A percentile compares a stretch with the other conserved stretches of the same genome.
These are phyloP conservation scores for Lindbergichthys nudifrons DNA, from an alignment of 2,797 vertebrate species.

Conservation along the genomic window DNA sequence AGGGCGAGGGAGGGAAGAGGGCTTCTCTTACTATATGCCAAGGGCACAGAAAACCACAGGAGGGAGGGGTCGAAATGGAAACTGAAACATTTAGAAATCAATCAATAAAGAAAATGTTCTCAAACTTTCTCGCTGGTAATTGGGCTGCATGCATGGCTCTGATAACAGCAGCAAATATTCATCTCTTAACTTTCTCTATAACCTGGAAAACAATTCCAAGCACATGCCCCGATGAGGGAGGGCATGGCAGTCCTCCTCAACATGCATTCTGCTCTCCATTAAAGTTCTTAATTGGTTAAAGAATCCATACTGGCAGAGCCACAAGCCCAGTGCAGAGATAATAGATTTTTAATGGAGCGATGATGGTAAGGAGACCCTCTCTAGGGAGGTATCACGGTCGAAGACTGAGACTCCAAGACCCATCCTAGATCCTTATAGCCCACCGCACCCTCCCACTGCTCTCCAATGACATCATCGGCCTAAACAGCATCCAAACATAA, in stretches of 20 bases:
- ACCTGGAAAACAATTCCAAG: conserved; percentile 21
- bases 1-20: conserved; percentile 24
- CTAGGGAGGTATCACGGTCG: conserved; percentile 77
- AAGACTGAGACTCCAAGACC: conserved; percentile 75
- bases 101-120: conserved; percentile 38
- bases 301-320: conserved; percentile 80
- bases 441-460: conserved; percentile 56
- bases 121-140: neutral
- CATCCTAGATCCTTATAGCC: conserved; percentile 71
- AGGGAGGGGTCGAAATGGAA: conserved; percentile 39
- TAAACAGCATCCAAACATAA: conserved; percentile 73
- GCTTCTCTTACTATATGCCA: conserved; percentile 49
- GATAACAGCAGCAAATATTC: neutral
- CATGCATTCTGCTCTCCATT: conserved; percentile 66
- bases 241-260: conserved; percentile 40
- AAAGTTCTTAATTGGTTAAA: conserved; percentile 79
- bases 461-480: conserved; percentile 79
- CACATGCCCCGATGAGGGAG: conserved; percentile 3
- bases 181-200: neutral
- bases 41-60: conserved; percentile 24
- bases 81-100: conserved; percentile 20
- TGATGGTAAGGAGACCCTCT: conserved; percentile 83
- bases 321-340: conserved; percentile 79
- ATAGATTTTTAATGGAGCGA: conserved; percentile 85
- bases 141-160: neutral